phyloP scores from a whole-genome alignment of 2,888 invertebrate genomes.

The Dinocampus coccinellae region DNA sequence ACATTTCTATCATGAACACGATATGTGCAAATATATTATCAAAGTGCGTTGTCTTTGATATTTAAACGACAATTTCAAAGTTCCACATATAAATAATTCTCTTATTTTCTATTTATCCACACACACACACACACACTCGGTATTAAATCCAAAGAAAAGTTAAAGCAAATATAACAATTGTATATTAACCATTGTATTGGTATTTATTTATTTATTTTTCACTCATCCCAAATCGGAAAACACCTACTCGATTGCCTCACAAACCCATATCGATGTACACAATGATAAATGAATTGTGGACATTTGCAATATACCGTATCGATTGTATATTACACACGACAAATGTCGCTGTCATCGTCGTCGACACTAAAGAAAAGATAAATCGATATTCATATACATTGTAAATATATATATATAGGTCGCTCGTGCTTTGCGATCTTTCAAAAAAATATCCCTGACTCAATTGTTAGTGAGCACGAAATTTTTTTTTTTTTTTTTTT shows the following conservation, averaged over 20 bases:
- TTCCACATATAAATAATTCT: no score
- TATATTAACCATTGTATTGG: background rate
- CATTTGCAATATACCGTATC: conserved; percentile 16
- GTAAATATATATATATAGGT: conserved; percentile 38
- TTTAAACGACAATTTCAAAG: background rate
- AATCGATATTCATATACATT: background rate
- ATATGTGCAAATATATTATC: conserved; percentile 10
- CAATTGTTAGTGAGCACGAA: conserved; percentile 39
- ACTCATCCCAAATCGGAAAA: conserved; percentile 14
- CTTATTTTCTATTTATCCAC: no score
- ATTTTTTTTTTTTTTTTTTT: conserved; percentile 25
- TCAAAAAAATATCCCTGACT: conserved; percentile 50
- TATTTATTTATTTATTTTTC: background rate
- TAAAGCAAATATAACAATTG: no score
- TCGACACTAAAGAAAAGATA: background rate
- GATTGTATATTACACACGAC: conserved; percentile 9
- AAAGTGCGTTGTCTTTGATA: conserved; percentile 6
- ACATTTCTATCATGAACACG: conserved; percentile 13
- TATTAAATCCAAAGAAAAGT: no score
- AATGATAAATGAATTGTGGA: conserved; percentile 52
- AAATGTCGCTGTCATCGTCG: conserved; percentile 35
- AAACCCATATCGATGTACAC: conserved; percentile 37
- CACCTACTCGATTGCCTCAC: conserved; percentile 36
- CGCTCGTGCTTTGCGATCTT: conserved; percentile 51
- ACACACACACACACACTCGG: no score